A percentile compares a stretch with the other conserved stretches of the same genome.
phyloP scores from a whole-genome alignment of 2,888 invertebrate genomes.

The Cerceris ruficornis region DNA sequence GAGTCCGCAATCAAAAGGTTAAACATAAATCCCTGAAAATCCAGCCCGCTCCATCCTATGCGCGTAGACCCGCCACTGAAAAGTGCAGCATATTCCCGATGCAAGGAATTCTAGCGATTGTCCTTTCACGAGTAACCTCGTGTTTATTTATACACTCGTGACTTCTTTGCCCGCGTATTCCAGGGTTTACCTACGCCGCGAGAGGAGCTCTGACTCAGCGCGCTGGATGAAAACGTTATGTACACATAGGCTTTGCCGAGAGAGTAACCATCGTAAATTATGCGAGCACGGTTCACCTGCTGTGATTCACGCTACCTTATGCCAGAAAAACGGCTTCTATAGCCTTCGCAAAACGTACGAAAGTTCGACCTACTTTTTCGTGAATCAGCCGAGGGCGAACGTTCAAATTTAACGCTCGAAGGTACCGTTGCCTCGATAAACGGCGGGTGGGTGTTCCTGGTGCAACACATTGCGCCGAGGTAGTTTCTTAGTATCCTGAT shows the following conservation, averaged over 20 bases:
- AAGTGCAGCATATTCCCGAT: not conserved
- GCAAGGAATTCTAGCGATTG: not conserved
- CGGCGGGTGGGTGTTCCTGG: no score
- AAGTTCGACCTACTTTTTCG: no score
- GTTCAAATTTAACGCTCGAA: no score
- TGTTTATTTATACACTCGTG: constrained; percentile 6
- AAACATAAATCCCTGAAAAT: not conserved
- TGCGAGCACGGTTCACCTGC: constrained; percentile 36
- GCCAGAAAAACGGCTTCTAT: not conserved
- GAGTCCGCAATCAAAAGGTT: no score
- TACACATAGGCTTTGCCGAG: not conserved
- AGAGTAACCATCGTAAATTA: constrained; percentile 37
- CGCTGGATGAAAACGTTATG: constrained; percentile 8
- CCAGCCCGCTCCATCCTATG: not conserved
- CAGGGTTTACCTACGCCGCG: constrained; percentile 15
- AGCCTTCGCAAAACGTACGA: no score
- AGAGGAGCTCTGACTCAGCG: constrained; percentile 10
- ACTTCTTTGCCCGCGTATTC: constrained; percentile 17
- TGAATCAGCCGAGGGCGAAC: no score
- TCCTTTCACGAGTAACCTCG: not conserved
- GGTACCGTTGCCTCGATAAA: no score
- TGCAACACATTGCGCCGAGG: no score
- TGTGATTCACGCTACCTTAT: constrained; percentile 30
- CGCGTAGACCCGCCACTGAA: not conserved
- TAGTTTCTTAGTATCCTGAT: no score